phyloP scores from a whole-genome alignment of 2,888 invertebrate species.

The Drosophila mulleri region DNA sequence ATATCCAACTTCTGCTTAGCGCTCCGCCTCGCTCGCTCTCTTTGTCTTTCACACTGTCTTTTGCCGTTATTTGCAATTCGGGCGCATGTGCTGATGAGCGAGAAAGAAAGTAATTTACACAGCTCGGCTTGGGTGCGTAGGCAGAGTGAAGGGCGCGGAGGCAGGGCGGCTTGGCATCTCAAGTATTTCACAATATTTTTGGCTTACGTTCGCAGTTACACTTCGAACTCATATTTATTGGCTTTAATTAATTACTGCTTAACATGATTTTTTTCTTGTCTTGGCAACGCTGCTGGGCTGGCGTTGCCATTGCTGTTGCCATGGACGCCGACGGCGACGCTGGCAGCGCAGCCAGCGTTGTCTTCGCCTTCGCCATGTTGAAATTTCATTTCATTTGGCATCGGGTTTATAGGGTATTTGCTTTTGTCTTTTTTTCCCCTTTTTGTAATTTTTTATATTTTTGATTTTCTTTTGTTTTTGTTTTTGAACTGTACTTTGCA shows the following conservation, averaged over 20 bases:
- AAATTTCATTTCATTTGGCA: conserved; percentile 46
- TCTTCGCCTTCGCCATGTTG: conserved; percentile 50
- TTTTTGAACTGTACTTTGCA: conserved; percentile 47
- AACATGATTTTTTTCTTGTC: conserved; percentile 42
- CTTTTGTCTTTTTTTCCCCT: conserved; percentile 23
- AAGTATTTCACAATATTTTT: conserved; percentile 61
- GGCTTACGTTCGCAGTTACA: conserved; percentile 37
- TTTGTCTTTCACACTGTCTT: conserved; percentile 10
- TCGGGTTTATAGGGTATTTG: conserved; percentile 39
- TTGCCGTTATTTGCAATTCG: conserved; percentile 69
- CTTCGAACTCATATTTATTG: conserved; percentile 54
- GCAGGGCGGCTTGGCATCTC: conserved; percentile 21
- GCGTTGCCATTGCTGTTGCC: not conserved
- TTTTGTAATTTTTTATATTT: conserved; percentile 13
- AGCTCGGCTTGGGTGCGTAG: not conserved
- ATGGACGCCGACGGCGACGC: conserved; percentile 13
- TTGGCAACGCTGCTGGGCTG: conserved; percentile 2
- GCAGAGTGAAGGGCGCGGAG: not conserved
- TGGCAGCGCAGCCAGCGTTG: conserved; percentile 6
- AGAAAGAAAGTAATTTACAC: conserved; percentile 40
- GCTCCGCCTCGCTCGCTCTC: conserved; percentile 9
- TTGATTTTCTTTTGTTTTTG: conserved; percentile 30
- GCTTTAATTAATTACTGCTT: conserved; percentile 68
- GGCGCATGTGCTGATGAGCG: conserved; percentile 27
- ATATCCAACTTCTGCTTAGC: conserved; percentile 12